Evolutionary conservation across 1,140 invertebrate genomes (phyloP), one percentile per base, ranked within the genome.

Genomic region (Lutraria rhynchaena): DNA sequence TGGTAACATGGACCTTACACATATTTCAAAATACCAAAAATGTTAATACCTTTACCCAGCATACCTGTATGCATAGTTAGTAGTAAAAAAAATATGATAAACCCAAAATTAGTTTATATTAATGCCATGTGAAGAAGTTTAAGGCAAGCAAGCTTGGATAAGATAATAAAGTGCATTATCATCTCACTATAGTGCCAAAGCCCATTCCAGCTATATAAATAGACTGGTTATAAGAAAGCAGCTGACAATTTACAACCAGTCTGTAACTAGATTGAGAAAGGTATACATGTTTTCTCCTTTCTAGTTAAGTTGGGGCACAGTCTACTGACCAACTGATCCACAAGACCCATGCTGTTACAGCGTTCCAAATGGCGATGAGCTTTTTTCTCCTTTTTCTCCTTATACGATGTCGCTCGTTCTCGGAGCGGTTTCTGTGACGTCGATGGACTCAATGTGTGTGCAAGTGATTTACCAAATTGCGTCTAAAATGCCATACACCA

Each of bases 321-420:
- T 67, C 55, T 83, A 90, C 89, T 88, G 86, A 91, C 90, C 89
- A 87, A 85, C 74, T 87, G 86, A 35, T 91, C 90, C n/a, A 87
- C 83, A 31, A 86, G 81, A 63, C 90, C 88, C 61, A 78, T 86
- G 83, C 90, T 91, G 76, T 89, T 87, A 65, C 90, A 85, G 80
- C 91, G 87, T 67, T 88, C 85, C 49, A 87, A 74, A 7, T 78
- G 81, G 29, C 86, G 89, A 83, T 87, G 76, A 44, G 87, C 83
- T 82, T 85, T 86, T 82, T 87, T 91, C 83, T 84, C 89, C 87
- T 89, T 90, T 82, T 87, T 91, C 85, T 92, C 92, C 86, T 89
- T 90, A 84, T 90, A 90, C 35, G 90, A 91, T 69, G 87, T 84
- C 82, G 89, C 88, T 33, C 90, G 87, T 80, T 81, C 87, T n/a